Conservation (phyloP, 2,113 vertebrate species). For the Desmodus rotundus region DNA sequence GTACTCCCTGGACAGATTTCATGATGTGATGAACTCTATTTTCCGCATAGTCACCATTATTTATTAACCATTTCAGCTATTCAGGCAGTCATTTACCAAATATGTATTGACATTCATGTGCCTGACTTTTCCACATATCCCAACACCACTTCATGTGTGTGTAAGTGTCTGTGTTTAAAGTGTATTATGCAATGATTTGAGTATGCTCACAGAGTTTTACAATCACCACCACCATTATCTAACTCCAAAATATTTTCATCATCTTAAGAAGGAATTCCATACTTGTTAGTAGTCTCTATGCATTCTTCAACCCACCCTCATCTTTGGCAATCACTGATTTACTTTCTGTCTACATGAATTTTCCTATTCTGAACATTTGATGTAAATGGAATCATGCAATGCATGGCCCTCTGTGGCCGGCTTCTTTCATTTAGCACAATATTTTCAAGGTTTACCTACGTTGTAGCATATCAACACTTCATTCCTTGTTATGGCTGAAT, state of each 20-base stretch:
- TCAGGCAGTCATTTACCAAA: not conserved
- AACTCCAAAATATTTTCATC: not conserved
- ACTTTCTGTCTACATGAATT: not conserved
- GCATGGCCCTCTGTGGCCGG: not conserved
- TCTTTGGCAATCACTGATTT: not conserved
- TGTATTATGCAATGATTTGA: not conserved
- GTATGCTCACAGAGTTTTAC: not conserved
- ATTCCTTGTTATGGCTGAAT: not conserved
- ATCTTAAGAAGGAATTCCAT: not conserved
- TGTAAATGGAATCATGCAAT: not conserved
- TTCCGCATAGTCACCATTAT: not conserved
- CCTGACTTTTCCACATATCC: not conserved
- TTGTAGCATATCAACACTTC: not conserved
- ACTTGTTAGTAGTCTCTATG: not conserved
- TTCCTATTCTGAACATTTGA: not conserved
- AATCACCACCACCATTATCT: not conserved
- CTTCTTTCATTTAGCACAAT: not conserved
- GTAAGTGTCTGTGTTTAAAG: not conserved
- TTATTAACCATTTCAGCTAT: not conserved
- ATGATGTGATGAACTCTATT: not conserved
- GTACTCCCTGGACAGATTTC: not conserved
- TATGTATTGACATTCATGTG: not conserved
- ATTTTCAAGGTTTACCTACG: not conserved
- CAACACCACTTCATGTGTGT: not conserved
- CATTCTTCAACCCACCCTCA: fast-evolving